These are phyloP conservation scores for Poeciliopsis gracilis DNA, from an alignment of 2,797 vertebrate genomes.

Conservation along the genomic window DNA sequence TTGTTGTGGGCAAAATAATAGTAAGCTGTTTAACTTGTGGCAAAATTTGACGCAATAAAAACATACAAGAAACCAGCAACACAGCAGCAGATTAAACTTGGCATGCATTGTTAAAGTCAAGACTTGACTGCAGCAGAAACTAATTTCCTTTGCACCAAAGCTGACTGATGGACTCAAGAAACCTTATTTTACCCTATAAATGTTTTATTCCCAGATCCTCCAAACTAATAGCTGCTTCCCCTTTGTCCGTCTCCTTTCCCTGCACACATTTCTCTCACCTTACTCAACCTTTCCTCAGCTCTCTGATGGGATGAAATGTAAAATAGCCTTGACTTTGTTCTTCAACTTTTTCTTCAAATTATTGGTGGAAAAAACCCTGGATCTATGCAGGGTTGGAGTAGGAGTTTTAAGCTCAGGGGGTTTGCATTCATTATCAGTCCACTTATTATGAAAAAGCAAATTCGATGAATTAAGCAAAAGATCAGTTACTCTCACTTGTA, in stretches of 20 bases:
- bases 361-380: conserved; percentile 6
- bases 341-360: conserved; percentile 43
- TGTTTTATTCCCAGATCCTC: conserved; percentile 71
- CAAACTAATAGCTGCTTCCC: conserved; percentile 66
- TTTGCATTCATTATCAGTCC: background rate
- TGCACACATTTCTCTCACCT: conserved; percentile 37
- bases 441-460: background rate
- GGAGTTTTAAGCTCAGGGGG: background rate
- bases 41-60: conserved; percentile 11
- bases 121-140: conserved; percentile 48
- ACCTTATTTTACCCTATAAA: conserved; percentile 74
- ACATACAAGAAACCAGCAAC: conserved; percentile 1
- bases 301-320: conserved; percentile 57
- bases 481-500: background rate
- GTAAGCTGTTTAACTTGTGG: background rate
- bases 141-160: conserved; percentile 65
- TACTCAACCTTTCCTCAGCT: conserved; percentile 50
- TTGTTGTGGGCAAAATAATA: background rate
- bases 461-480: background rate
- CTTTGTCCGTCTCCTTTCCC: conserved; percentile 53
- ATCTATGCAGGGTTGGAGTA: background rate
- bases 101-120: conserved; percentile 30
- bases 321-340: conserved; percentile 52
- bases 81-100: conserved; percentile 4
- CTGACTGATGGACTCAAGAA: conserved; percentile 69